Percentiles rank a stretch among this genome's conserved stretches.
Conservation (phyloP, 2,797 vertebrate species). For the Argyrosomus regius region DNA sequence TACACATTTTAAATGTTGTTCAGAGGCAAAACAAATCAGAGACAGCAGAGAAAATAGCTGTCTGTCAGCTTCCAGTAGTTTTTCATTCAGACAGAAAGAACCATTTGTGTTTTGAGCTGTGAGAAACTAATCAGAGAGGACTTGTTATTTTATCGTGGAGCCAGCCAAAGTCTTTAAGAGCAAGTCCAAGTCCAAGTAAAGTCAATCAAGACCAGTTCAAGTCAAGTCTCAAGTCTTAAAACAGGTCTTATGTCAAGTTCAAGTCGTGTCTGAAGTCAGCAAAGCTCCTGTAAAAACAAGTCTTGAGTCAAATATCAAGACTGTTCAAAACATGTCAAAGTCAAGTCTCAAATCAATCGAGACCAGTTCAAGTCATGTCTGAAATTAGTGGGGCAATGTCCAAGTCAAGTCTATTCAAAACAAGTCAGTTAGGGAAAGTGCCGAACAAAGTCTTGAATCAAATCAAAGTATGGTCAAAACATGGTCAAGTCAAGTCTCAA, state of each 20-base stretch:
- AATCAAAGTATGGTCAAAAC: no score
- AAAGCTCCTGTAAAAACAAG: not conserved
- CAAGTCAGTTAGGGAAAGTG: no score
- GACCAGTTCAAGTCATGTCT: not conserved
- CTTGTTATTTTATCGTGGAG: not conserved
- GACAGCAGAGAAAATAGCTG: conserved; percentile 37
- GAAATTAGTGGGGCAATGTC: no score
- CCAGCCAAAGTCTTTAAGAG: not conserved
- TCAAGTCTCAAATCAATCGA: not conserved
- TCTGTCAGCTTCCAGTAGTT: not conserved
- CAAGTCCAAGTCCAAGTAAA: not conserved
- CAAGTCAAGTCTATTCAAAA: no score
- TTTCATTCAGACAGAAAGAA: conserved; percentile 21
- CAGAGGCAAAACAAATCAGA: conserved; percentile 41
- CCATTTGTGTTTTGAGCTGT: conserved; percentile 11
- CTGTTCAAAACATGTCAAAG: not conserved
- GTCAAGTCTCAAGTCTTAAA: not conserved
- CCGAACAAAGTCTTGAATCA: no score
- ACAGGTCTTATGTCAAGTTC: not conserved
- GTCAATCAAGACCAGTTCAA: not conserved
- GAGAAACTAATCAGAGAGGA: not conserved
- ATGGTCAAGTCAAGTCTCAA: no score
- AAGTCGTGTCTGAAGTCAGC: not conserved
- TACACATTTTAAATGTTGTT: conserved; percentile 41
- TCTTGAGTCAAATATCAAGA: not conserved